phyloP scores from a whole-genome alignment of 2,797 vertebrate species.

The Periophthalmus magnuspinnatus region DNA sequence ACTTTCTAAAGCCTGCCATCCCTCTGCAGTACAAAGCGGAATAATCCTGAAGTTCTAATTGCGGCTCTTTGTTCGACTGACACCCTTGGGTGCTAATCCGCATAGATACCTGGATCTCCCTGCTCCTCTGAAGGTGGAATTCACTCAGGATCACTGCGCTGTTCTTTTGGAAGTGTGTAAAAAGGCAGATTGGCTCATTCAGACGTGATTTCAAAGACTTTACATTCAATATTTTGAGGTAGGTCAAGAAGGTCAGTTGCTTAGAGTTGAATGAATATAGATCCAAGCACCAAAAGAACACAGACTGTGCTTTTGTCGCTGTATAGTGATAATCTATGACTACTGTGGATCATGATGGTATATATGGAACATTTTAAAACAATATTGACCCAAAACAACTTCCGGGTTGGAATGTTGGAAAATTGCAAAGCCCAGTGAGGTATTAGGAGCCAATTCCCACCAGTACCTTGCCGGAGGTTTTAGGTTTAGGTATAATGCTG shows the following conservation, averaged over 20 bases:
- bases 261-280: background rate
- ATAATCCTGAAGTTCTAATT: constrained; percentile 70
- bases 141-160: constrained; percentile 51
- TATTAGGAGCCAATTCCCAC: too few species aligned
- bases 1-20: constrained; percentile 3
- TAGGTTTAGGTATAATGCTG: too few species aligned
- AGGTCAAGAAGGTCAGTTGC: background rate
- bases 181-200: constrained; percentile 36
- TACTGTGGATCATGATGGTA: too few species aligned
- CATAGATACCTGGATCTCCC: constrained; percentile 62
- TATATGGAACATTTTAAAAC: too few species aligned
- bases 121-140: constrained; percentile 61
- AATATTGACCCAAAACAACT: too few species aligned
- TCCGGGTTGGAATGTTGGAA: too few species aligned
- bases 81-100: constrained; percentile 65
- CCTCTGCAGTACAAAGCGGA: constrained; percentile 32
- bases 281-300: background rate
- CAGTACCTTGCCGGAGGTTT: too few species aligned
- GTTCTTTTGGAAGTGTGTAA: constrained; percentile 49
- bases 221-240: constrained; percentile 39
- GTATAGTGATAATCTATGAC: too few species aligned
- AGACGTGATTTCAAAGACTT: constrained; percentile 46
- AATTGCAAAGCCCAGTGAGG: too few species aligned
- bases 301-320: too few species aligned
- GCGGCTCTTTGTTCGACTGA: constrained; percentile 63